A percentile compares a stretch with the other conserved stretches of the same genome.
Conservation (phyloP, 2,113 vertebrate genomes). For the Tenrec ecaudatus region DNA sequence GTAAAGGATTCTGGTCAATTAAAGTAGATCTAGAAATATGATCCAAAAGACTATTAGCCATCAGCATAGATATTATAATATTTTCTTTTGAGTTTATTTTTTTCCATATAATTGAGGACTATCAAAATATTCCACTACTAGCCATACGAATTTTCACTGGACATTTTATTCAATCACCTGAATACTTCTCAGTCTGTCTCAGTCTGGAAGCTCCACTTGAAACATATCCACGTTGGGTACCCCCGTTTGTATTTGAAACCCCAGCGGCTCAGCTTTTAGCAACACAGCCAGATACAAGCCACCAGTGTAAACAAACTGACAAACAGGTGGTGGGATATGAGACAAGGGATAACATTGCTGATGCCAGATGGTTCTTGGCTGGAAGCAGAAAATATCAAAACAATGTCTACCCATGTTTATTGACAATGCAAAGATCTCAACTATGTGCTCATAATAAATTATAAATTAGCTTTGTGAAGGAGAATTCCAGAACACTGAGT, state of each 20-base stretch:
- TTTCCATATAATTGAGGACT: no score
- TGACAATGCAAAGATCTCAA: background rate
- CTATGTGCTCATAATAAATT: background rate
- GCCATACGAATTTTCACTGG: background rate
- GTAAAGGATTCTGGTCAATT: background rate
- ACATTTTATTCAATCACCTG: background rate
- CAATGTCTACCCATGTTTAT: background rate
- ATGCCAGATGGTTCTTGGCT: background rate
- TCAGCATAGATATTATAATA: background rate
- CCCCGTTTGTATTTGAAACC: background rate
- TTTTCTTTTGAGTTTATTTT: slow-evolving; percentile 12
- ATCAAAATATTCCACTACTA: background rate
- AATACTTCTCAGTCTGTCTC: background rate
- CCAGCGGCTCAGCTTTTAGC: background rate
- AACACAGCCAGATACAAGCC: background rate
- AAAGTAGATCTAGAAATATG: background rate
- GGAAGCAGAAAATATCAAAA: background rate
- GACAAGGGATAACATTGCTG: background rate
- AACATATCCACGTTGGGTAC: background rate
- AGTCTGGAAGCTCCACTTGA: background rate
- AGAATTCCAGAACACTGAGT: background rate
- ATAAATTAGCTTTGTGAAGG: background rate
- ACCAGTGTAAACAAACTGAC: background rate
- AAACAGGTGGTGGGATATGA: background rate
- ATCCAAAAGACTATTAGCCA: background rate